Base-by-base conservation (phyloP, 2,113 vertebrate genomes). In the Oplegnathus fasciatus region DNA sequence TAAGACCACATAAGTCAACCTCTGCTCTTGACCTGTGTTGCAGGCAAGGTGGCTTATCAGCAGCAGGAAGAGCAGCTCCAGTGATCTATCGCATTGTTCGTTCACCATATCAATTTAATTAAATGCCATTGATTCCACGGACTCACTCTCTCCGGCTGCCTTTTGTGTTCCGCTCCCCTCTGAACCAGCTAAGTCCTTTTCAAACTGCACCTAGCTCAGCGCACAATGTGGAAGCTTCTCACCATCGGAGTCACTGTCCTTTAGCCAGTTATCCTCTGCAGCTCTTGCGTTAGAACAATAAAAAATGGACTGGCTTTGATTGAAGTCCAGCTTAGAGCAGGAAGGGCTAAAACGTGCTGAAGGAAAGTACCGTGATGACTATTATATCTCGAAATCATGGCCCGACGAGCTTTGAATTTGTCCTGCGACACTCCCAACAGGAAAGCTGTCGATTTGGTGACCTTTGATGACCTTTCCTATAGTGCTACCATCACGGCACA, bases 71-170 rank as follows among this genome's bases (percentile, higher is more conserved):
- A 85, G 68, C 60, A 57, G 88, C 70, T 66, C 26, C 55, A 60
- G 60, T 89, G 86, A 93, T 91, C 90, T 85, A 78, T 66, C 80
- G 78, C 80, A 83, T 90, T 90, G 87, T 84, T 86, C 78, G 37
- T 50, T 73, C 55, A 61, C 84, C 84, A 84, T 90, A 92, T 92
- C 89, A 88, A 66, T 91, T 88, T 90, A 94, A 95, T 95, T 89
- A 93, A 92, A 93, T 82, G 14, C 28, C 82, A 91, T 83, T 71
- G 92, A 95, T 92, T 93, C 64, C 75, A 80, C 30, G 20, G n/a
- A 40, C 69, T 54, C 58, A 11, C 78, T 80, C 70, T 80, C 64
- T 62, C 42, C 6, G 14, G 22, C 65, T 72, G 67, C 60, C 70
- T 64, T 87, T 87, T 90, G 48, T 88, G 87, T 68, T 46, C 2